Evolutionary conservation across 1,140 invertebrate species (phyloP).

Genomic region (Capitella teleta): DNA sequence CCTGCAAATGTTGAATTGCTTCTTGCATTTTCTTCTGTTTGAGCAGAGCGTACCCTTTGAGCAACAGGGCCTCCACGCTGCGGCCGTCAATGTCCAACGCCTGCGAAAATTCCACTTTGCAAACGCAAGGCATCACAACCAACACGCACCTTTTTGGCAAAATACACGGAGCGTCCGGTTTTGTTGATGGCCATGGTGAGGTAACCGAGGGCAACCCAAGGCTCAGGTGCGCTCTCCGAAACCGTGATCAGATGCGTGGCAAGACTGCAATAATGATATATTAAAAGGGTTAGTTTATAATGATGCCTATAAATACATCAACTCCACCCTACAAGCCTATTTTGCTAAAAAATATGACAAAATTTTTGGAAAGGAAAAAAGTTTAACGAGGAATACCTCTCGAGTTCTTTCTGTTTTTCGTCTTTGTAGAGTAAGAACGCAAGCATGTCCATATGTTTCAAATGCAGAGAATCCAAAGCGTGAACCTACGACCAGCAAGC

Average conservation of each 20-base stretch:
- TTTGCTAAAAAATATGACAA: background rate
- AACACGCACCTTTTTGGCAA: slow-evolving; percentile 47
- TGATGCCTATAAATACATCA: no score
- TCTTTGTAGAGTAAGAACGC: slow-evolving; percentile 44
- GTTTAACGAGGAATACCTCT: slow-evolving; percentile 36
- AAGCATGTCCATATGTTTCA: slow-evolving; percentile 47
- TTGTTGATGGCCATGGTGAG: slow-evolving; percentile 47
- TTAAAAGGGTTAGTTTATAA: no score
- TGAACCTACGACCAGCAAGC: slow-evolving; percentile 41
- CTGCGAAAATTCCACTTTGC: slow-evolving; percentile 20
- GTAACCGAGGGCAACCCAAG: slow-evolving; percentile 55
- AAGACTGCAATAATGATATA: no score
- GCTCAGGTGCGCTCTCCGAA: slow-evolving; percentile 45
- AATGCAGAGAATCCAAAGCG: slow-evolving; percentile 48
- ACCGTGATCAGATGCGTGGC: slow-evolving; percentile 37
- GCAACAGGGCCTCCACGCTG: slow-evolving; percentile 56
- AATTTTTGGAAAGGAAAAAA: no score
- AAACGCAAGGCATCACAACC: background rate
- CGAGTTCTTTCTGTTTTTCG: slow-evolving; percentile 42
- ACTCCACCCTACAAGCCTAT: background rate
- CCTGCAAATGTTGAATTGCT: slow-evolving; percentile 57
- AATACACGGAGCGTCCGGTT: slow-evolving; percentile 48
- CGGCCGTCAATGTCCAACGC: slow-evolving; percentile 41
- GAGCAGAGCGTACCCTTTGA: slow-evolving; percentile 58
- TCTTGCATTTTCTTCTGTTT: slow-evolving; percentile 62